Percentiles rank a stretch among this genome's conserved stretches.
Conservation (phyloP, 1,140 invertebrate genomes). For the Mycetomoellerius zeteki region DNA sequence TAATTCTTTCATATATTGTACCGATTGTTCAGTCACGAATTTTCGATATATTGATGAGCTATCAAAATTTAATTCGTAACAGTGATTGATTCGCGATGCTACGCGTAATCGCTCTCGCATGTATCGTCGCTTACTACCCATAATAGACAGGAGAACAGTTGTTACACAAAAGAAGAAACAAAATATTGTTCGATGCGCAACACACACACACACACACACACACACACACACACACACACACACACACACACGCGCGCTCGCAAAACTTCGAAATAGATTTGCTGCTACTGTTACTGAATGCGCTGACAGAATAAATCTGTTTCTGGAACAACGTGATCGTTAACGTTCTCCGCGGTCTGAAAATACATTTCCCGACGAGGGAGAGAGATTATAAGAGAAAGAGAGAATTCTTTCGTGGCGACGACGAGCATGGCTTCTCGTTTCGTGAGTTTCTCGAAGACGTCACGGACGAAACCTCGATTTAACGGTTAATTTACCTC, state of each 20-base stretch:
- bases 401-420: slow-evolving; percentile 34
- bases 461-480: slow-evolving; percentile 63
- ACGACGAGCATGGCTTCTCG: slow-evolving; percentile 38
- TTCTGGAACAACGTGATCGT: slow-evolving; percentile 62
- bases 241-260: background rate
- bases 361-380: slow-evolving; percentile 58
- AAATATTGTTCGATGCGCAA: slow-evolving; percentile 33
- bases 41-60: background rate
- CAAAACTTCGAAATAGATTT: slow-evolving; percentile 59
- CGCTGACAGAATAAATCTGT: slow-evolving; percentile 64
- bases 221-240: background rate
- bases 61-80: slow-evolving; percentile 32
- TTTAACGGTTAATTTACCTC: slow-evolving; percentile 59
- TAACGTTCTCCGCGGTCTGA: slow-evolving; percentile 62
- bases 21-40: background rate
- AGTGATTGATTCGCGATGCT: slow-evolving; percentile 1
- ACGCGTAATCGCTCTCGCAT: slow-evolving; percentile 33
- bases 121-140: slow-evolving; percentile 8
- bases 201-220: background rate
- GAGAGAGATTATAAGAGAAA: slow-evolving; percentile 6
- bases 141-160: slow-evolving; percentile 18
- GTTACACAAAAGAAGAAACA: background rate
- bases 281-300: slow-evolving; percentile 52
- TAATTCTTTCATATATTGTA: background rate
- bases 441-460: slow-evolving; percentile 64